Conservation (phyloP, 2,113 vertebrate genomes). For the Pachypanchax playfairii region DNA sequence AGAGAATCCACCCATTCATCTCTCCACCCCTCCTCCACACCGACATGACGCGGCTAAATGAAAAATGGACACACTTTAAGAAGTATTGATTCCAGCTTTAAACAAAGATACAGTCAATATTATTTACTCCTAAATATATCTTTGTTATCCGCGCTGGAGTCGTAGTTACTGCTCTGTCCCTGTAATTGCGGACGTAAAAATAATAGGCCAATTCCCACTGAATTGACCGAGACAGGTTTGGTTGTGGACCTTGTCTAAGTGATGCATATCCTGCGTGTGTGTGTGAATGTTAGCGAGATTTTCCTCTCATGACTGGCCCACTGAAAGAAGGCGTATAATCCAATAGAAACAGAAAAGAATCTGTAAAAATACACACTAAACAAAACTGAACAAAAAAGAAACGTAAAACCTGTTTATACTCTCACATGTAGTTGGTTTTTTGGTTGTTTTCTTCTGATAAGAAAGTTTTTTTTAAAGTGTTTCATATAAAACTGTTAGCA, state of each 20-base stretch:
- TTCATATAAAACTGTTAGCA: slow-evolving; percentile 2
- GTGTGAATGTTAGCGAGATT: slow-evolving; percentile 61
- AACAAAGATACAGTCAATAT: slow-evolving; percentile 88
- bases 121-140: slow-evolving; percentile 87
- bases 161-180: slow-evolving; percentile 78
- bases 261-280: slow-evolving; percentile 73
- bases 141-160: slow-evolving; percentile 83
- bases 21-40: slow-evolving; percentile 76
- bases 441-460: slow-evolving; percentile 13
- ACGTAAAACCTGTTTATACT: slow-evolving; percentile 24
- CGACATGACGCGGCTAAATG: slow-evolving; percentile 83
- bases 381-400: background rate
- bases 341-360: slow-evolving; percentile 36
- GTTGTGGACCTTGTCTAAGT: slow-evolving; percentile 66
- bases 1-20: slow-evolving; percentile 82
- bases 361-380: background rate
- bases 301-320: slow-evolving; percentile 39
- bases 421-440: background rate
- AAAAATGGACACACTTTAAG: slow-evolving; percentile 86
- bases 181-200: slow-evolving; percentile 85
- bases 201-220: slow-evolving; percentile 81
- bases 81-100: slow-evolving; percentile 86
- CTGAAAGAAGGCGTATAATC: slow-evolving; percentile 30
- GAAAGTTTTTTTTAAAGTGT: background rate
- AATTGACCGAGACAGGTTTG: slow-evolving; percentile 78